Conservation (phyloP, 2,797 vertebrate genomes). For the Orientallactaga sibirica region DNA sequence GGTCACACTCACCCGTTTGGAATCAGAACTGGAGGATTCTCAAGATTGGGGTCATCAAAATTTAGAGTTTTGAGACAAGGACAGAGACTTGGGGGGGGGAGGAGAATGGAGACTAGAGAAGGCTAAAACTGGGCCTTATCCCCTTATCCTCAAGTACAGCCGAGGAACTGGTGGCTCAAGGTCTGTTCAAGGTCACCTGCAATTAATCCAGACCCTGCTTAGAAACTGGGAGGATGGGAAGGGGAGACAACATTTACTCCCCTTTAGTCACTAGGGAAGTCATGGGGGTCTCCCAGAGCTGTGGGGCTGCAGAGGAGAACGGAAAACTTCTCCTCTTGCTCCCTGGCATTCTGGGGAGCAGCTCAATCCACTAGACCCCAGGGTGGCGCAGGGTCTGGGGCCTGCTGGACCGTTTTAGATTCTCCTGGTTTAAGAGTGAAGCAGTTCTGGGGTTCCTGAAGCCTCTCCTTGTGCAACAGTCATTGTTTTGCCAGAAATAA, state of each 20-base stretch:
- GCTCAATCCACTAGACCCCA: constrained; percentile 47
- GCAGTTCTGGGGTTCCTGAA: constrained; percentile 75
- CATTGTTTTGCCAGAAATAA: constrained; percentile 79
- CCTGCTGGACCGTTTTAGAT: constrained; percentile 69
- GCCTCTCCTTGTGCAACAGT: constrained; percentile 76
- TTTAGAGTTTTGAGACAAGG: constrained; percentile 48
- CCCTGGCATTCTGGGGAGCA: not conserved
- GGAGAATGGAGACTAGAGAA: constrained; percentile 44
- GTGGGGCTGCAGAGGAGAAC: not conserved
- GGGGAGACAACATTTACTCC: not conserved
- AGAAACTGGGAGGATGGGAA: not conserved
- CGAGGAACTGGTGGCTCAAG: not conserved
- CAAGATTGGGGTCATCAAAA: constrained; percentile 25
- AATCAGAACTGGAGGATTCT: constrained; percentile 44
- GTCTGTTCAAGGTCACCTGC: constrained; percentile 58
- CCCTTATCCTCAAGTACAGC: not conserved
- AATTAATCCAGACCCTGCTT: not conserved
- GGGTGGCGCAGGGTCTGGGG: constrained; percentile 43
- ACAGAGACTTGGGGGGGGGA: constrained; percentile 16
- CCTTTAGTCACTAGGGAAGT: not conserved
- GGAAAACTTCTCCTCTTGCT: not conserved
- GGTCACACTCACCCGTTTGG: constrained; percentile 32
- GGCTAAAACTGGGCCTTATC: constrained; percentile 51
- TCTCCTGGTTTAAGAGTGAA: constrained; percentile 60
- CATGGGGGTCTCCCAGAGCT: not conserved